Conservation (phyloP, 2,888 invertebrate species). For the Suillia variegata region DNA sequence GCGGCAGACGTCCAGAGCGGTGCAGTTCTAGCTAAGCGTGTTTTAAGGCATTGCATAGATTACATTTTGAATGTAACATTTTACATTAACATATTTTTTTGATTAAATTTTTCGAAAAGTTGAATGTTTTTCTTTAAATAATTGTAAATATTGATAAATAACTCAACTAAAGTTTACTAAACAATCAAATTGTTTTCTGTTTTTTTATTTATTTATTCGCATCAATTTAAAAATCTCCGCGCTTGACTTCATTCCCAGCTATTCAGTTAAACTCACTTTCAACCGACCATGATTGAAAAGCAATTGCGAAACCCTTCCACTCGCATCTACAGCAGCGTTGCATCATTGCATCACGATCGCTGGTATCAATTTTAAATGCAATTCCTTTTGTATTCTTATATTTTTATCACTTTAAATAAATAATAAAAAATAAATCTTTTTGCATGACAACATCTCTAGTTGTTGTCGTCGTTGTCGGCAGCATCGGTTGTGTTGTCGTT, state of each 20-base stretch:
- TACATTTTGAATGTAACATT: too few species aligned
- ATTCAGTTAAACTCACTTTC: neutral
- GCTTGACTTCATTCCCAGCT: neutral
- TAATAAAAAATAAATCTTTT: conserved; percentile 2
- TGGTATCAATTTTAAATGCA: neutral
- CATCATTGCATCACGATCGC: neutral
- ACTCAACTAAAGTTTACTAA: too few species aligned
- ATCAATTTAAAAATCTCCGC: neutral
- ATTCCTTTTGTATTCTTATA: neutral
- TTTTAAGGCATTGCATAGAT: too few species aligned
- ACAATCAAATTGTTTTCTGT: too few species aligned
- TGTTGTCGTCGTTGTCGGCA: too few species aligned
- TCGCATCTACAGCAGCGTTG: neutral
- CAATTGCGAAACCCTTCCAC: neutral
- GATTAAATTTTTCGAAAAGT: too few species aligned
- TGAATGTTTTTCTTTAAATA: too few species aligned
- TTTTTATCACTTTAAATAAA: neutral
- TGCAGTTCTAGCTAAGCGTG: neutral
- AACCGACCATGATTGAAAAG: neutral
- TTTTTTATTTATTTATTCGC: neutral
- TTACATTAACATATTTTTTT: too few species aligned
- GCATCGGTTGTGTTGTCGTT: too few species aligned
- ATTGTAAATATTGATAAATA: too few species aligned
- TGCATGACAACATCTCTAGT: conserved; percentile 9
- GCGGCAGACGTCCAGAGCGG: too few species aligned